phyloP scores from a whole-genome alignment of 2,888 invertebrate species.

The Rhagonycha lutea region DNA sequence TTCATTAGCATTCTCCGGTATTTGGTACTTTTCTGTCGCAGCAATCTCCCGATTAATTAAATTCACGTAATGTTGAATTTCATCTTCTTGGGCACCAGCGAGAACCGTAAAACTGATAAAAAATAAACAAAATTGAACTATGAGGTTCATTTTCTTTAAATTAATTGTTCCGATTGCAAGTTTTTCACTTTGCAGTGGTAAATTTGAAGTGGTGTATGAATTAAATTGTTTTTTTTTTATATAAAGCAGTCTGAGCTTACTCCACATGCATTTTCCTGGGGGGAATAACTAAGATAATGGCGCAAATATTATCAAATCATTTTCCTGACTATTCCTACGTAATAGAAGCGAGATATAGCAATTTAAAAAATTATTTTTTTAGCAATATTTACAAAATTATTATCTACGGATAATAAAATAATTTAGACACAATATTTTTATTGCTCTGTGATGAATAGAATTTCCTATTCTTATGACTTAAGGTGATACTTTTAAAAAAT shows the following conservation, averaged over 20 bases:
- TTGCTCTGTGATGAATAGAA: too few species aligned
- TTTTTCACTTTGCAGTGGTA: background rate
- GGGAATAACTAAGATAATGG: background rate
- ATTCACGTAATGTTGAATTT: background rate
- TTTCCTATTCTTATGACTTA: too few species aligned
- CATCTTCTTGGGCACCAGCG: background rate
- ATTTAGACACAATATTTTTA: too few species aligned
- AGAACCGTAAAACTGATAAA: background rate
- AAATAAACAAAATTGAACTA: background rate
- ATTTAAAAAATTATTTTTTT: too few species aligned
- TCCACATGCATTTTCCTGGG: background rate
- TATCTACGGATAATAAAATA: background rate
- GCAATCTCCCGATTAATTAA: background rate
- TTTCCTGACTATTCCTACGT: background rate
- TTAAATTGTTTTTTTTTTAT: background rate
- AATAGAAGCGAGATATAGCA: background rate
- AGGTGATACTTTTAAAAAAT: too few species aligned
- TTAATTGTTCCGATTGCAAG: background rate
- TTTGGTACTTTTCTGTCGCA: background rate
- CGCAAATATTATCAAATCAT: background rate
- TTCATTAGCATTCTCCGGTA: background rate
- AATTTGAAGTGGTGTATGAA: background rate
- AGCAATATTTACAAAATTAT: background rate
- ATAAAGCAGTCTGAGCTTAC: background rate
- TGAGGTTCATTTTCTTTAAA: background rate